Conservation (phyloP, 2,888 invertebrate genomes). For the Melieria omissa region DNA sequence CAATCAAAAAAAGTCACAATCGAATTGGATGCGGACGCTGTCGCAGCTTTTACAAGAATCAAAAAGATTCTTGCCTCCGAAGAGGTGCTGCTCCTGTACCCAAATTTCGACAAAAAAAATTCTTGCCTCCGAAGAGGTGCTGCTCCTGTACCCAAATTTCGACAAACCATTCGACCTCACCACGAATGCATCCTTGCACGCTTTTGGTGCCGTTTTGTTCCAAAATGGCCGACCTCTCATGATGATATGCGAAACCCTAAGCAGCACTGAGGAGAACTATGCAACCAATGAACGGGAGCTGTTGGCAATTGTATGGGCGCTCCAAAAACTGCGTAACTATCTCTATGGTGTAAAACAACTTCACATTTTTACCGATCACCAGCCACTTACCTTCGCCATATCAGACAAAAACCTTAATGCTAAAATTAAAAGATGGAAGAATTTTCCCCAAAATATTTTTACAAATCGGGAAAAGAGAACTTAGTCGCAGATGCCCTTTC, state of each 20-base stretch:
- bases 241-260: slow-evolving; percentile 10
- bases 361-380: slow-evolving; percentile 25
- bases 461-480: background rate
- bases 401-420: slow-evolving; percentile 42
- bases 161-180: background rate
- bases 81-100: no score
- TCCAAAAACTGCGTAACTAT: background rate
- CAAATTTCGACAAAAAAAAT: background rate
- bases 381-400: slow-evolving; percentile 44
- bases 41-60: slow-evolving; percentile 14
- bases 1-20: background rate
- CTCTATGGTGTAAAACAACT: background rate
- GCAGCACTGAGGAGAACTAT: slow-evolving; percentile 17
- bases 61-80: background rate
- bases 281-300: slow-evolving; percentile 40
- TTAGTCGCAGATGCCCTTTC: slow-evolving; percentile 42
- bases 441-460: slow-evolving; percentile 30
- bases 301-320: slow-evolving; percentile 9
- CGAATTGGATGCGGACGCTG: slow-evolving; percentile 1
- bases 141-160: no score
- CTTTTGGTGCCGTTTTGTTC: slow-evolving; percentile 36
- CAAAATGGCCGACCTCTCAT: slow-evolving; percentile 15
- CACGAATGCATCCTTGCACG: slow-evolving; percentile 2
- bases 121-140: background rate
- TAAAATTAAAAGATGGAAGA: slow-evolving; percentile 36